Conservation (phyloP, 2,797 vertebrate genomes). For the Pangasius larnaudii region DNA sequence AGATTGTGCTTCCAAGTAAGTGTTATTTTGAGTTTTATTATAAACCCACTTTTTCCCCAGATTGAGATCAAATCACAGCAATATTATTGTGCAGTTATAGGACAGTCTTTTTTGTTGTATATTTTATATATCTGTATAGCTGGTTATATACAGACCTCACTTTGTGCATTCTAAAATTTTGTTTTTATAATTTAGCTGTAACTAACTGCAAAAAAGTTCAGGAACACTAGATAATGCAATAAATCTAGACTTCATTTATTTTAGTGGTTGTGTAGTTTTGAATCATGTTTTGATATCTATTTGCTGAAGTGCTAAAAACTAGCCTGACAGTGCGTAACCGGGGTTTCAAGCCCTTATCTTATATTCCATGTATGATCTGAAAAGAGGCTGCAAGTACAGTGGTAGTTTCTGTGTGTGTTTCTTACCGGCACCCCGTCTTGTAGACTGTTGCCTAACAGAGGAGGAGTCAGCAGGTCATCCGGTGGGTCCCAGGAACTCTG, state of each 20-base stretch:
- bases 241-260: not conserved
- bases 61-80: not conserved
- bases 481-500: slow-evolving; percentile 92
- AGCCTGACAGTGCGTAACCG: not conserved
- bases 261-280: not conserved
- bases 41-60: not conserved
- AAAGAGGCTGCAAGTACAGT: not conserved
- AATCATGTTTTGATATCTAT: not conserved
- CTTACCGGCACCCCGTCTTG: slow-evolving; percentile 79
- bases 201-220: not conserved
- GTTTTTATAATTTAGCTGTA: not conserved
- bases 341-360: not conserved
- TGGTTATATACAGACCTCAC: not conserved
- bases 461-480: slow-evolving; percentile 56
- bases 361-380: not conserved
- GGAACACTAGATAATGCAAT: no score
- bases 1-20: not conserved
- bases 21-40: not conserved
- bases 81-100: not conserved
- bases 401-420: slow-evolving; percentile 23
- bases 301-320: not conserved
- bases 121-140: no score
- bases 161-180: not conserved
- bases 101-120: not conserved
- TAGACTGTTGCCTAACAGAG: slow-evolving; percentile 60